These are phyloP conservation scores for Agrilus planipennis DNA, from an alignment of 1,140 invertebrate species.

Conservation along the genomic window DNA sequence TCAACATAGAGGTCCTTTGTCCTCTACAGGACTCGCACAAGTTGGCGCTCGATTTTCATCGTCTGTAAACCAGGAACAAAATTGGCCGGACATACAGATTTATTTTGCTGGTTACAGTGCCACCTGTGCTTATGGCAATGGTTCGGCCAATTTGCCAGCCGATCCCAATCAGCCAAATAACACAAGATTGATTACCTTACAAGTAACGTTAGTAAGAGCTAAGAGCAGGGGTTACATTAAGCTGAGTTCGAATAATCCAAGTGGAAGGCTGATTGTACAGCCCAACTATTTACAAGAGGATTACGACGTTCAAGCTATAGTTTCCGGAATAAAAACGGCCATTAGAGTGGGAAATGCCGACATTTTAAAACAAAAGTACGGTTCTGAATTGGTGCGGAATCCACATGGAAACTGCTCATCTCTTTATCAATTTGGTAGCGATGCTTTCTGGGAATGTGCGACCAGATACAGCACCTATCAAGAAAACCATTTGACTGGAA, in stretches of 20 bases:
- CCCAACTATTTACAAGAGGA: slow-evolving; percentile 67
- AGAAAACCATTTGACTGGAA: slow-evolving; percentile 77
- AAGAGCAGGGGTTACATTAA: slow-evolving; percentile 69
- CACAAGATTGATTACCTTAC: slow-evolving; percentile 48
- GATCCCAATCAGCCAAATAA: slow-evolving; percentile 33
- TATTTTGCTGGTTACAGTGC: slow-evolving; percentile 77
- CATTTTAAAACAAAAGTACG: slow-evolving; percentile 53
- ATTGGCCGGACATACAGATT: slow-evolving; percentile 66
- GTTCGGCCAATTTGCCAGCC: slow-evolving; percentile 34
- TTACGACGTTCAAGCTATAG: slow-evolving; percentile 53
- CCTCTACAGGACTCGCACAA: slow-evolving; percentile 43
- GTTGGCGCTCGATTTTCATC: slow-evolving; percentile 50
- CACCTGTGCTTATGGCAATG: slow-evolving; percentile 56
- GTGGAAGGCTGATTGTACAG: slow-evolving; percentile 61
- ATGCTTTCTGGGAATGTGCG: slow-evolving; percentile 74
- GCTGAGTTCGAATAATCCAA: slow-evolving; percentile 53
- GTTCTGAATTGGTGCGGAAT: slow-evolving; percentile 54
- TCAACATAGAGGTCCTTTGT: slow-evolving; percentile 45
- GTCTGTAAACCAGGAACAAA: slow-evolving; percentile 37
- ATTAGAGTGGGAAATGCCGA: slow-evolving; percentile 57
- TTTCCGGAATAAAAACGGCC: slow-evolving; percentile 69
- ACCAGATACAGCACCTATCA: slow-evolving; percentile 60
- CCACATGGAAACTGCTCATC: slow-evolving; percentile 45
- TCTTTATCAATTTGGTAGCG: slow-evolving; percentile 58
- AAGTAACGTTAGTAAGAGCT: slow-evolving; percentile 70